Base-by-base conservation (phyloP, 1,140 invertebrate genomes). In the Aphidius gifuensis region DNA sequence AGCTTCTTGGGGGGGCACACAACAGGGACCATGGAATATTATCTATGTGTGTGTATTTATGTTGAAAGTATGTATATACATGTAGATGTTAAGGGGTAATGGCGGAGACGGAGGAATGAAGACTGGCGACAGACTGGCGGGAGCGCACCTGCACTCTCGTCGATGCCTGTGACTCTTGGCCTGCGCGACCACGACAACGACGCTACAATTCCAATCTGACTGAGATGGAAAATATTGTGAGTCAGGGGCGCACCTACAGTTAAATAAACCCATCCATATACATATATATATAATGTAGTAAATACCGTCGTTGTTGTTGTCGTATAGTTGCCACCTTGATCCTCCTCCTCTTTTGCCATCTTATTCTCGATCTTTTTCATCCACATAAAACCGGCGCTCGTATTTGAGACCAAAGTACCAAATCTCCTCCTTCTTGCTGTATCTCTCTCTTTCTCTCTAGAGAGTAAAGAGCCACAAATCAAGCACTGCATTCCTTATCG, bases 71-170 rank as follows among this genome's bases (percentile, higher is more conserved):
- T 9, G 38, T 11, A 16, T 3, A 21, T 16, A 21, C 9, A 44
- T 45, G 50, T 9, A 45, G 9, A 45, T 38, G 53, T 48, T 16
- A 47, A 56, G 9, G 64, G 59, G 64, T 50, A 57, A 55, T 42
- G 62, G 49, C 32, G 51, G 60, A 51, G 64, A 56, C 44, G 45
- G 55, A 57, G 62, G 60, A 59, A 60, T 50, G 62, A 60, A 65
- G 43, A 55, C 72, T 76, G 74, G 77, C 71, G 82, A 83, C 69
- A 82, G 81, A 74, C 82, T 83, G 67, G 76, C 81, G 76, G 76
- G 66, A 69, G 72, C 75, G 73, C 76, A 78, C 76, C 76, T 78
- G 76, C 76, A 73, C 71, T 76, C 68, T 49, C 68, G 67, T 54
- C 61, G 55, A 58, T 58, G 55, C 68, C 64, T 47, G 55, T 48